phyloP scores from a whole-genome alignment of 2,113 vertebrate species.

The Hemichromis elongatus region DNA sequence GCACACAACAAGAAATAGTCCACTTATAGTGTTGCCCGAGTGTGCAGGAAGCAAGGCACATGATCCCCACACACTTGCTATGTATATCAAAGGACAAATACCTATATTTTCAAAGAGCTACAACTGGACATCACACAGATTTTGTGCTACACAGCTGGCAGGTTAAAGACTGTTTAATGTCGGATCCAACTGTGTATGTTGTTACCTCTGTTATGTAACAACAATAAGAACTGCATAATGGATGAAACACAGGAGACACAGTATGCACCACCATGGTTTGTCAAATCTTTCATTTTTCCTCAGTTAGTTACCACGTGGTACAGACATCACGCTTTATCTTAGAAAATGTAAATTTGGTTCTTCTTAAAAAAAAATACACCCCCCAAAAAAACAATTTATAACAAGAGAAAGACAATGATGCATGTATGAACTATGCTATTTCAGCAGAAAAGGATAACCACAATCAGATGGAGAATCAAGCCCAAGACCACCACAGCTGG shows the following conservation, averaged over 20 bases:
- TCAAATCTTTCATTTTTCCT: not conserved
- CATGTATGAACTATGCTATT: not conserved
- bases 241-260: not conserved
- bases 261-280: not conserved
- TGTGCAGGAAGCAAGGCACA: not conserved
- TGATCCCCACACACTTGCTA: not conserved
- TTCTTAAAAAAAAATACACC: not conserved
- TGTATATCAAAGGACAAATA: not conserved
- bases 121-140: not conserved
- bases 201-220: not conserved
- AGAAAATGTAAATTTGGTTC: not conserved
- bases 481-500: constrained; percentile 54
- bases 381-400: not conserved
- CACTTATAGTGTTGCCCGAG: not conserved
- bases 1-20: not conserved
- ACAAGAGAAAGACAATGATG: not conserved
- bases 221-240: not conserved
- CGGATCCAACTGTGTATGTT: not conserved
- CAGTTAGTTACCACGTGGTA: not conserved
- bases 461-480: constrained; percentile 8
- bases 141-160: not conserved
- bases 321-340: not conserved
- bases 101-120: not conserved
- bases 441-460: not conserved
- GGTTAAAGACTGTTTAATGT: not conserved